Base-by-base conservation (phyloP, 2,113 vertebrate genomes). In the Pitta sordida region DNA sequence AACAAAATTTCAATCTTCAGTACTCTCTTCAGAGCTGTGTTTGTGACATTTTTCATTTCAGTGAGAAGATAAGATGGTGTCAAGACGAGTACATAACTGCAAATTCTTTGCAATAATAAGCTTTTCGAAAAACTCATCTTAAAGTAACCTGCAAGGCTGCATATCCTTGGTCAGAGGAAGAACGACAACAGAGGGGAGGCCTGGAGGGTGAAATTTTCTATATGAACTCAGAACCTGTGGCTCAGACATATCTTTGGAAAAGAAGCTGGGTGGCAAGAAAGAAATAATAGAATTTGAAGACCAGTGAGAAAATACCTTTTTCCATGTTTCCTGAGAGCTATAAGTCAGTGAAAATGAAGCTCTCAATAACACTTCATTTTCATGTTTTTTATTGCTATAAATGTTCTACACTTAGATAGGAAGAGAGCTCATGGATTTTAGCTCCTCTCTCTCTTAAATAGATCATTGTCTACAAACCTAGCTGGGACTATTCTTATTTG, bases 391-490 rank as follows among this genome's bases (percentile, higher is more conserved):
- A 8, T 60, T 76, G 14, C 41, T 62, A 11, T 49, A 21, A 79
- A 53, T 70, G 15, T 75, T 89, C 58, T 41, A 30, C 36, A 37
- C 37, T 68, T 39, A 43, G 7, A 76, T 23, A 69, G 21, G 16
- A 86, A 68, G 22, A 65, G 8, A 73, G 7, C 8, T 29, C 1
- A 0, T 44, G 21, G 36, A 10, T 46, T 26, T 46, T 39, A 14
- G 2, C 4, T 15, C 6, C 9, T n/a, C 26, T 56, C 68, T 68
- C 58, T 56, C 91, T 95, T 93, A 96, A 96, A 95, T 94, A 94
- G 91, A 23, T 94, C 84, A 94, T 96, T 96, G 95, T 96, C 79
- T 94, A 62, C 74, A 95, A 91, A 96, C 94, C 83, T 95, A 81
- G 86, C 94, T 79, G 41, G 34, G 51, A 73, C 81, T 83, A 22